A percentile compares a stretch with the other conserved stretches of the same genome.
Evolutionary conservation across 1,140 invertebrate genomes (phyloP).

Genomic region (Linepithema humile): DNA sequence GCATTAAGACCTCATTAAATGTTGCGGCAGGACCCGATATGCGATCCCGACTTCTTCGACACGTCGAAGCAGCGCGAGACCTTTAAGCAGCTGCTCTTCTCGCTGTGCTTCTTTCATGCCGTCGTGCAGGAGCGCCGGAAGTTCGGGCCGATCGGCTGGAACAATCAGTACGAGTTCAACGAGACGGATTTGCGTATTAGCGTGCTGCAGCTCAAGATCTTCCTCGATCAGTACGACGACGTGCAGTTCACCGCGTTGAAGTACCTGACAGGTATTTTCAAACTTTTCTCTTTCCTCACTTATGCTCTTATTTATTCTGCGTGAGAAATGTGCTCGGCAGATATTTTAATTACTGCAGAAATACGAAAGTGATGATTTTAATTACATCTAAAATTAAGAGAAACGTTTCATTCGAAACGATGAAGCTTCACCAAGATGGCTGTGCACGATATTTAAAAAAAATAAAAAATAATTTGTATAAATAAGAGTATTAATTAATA

Average conservation of each 20-base stretch:
- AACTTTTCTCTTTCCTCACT: neutral
- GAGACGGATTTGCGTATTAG: constrained; percentile 96
- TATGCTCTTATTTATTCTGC: neutral
- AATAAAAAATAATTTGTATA: too few species aligned
- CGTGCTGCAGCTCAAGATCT: constrained; percentile 94
- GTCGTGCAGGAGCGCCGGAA: constrained; percentile 95
- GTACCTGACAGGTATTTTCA: constrained; percentile 89
- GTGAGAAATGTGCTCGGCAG: neutral
- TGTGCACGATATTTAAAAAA: too few species aligned
- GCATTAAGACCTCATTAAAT: neutral
- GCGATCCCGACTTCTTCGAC: constrained; percentile 94
- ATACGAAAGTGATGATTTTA: too few species aligned
- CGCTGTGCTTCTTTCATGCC: constrained; percentile 97
- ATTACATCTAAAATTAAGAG: too few species aligned
- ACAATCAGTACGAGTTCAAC: constrained; percentile 98
- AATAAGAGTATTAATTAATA: too few species aligned
- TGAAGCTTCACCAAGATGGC: too few species aligned
- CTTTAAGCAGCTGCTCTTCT: constrained; percentile 95
- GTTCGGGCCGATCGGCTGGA: constrained; percentile 97
- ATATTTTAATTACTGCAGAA: too few species aligned
- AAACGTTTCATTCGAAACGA: too few species aligned
- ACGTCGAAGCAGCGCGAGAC: constrained; percentile 89
- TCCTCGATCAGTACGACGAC: constrained; percentile 94
- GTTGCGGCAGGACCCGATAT: constrained; percentile 90
- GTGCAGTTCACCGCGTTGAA: constrained; percentile 95